Conservation (phyloP, 2,113 vertebrate genomes). For the Lota lota region DNA sequence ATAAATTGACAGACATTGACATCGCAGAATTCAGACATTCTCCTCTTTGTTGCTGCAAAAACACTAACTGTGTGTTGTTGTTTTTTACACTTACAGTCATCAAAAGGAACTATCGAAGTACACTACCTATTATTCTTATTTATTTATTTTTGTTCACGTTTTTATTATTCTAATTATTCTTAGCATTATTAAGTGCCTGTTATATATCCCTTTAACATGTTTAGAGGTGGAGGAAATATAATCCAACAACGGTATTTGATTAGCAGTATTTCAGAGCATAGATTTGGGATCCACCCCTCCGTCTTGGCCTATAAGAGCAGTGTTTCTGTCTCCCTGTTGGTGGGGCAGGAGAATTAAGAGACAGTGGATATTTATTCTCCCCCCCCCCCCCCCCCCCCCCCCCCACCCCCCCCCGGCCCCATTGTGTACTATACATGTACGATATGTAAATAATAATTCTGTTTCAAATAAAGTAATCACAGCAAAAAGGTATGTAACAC, state of each 20-base stretch:
- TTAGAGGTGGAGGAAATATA: slow-evolving; percentile 45
- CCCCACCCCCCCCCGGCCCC: background rate
- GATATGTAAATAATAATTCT: slow-evolving; percentile 69
- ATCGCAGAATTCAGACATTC: slow-evolving; percentile 1
- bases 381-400: background rate
- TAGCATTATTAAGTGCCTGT: slow-evolving; percentile 80
- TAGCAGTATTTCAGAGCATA: slow-evolving; percentile 34
- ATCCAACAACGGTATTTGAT: slow-evolving; percentile 29
- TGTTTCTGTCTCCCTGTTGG: slow-evolving; percentile 25
- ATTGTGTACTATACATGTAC: background rate
- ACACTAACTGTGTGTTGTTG: background rate
- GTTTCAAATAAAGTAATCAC: slow-evolving; percentile 63
- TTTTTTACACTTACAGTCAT: slow-evolving; percentile 30
- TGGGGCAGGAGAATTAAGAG: slow-evolving; percentile 27
- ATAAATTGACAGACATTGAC: background rate
- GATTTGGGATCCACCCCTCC: slow-evolving; percentile 27
- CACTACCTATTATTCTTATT: slow-evolving; percentile 44
- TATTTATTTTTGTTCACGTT: no score
- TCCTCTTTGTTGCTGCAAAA: slow-evolving; percentile 44
- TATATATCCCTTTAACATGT: slow-evolving; percentile 79
- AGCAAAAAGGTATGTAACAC: slow-evolving; percentile 51
- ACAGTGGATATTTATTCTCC: slow-evolving; percentile 38
- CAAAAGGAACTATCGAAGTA: slow-evolving; percentile 37
- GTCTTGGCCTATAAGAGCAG: slow-evolving; percentile 30
- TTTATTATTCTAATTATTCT: slow-evolving; percentile 52